Base-by-base conservation (phyloP, 2,113 vertebrate species). In the Macquaria australasica region DNA sequence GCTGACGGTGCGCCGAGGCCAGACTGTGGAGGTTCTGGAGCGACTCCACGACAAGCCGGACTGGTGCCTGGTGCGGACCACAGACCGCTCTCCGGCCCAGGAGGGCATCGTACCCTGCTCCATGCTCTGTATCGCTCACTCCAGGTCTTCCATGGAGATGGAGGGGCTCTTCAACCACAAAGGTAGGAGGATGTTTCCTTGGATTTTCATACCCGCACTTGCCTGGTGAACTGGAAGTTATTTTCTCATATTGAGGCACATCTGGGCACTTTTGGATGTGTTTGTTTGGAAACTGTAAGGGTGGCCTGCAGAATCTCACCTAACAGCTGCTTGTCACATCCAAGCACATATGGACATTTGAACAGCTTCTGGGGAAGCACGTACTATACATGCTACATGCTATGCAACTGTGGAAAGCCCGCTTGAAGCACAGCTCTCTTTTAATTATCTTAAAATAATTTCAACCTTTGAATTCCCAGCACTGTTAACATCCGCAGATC, bases 161-260 rank as follows among this genome's bases (percentile, higher is more conserved):
- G 98, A 99, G 84, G 98, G 98, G 53, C 97, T 99, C 90, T 99
- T 98, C 91, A 99, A 99, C 94, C 97, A 99, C 94, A 98, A 98
- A 98, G 98, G 98, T 99, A 97, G 91, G 96, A 79, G 23, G 14
- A 62, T 48, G 14, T 82, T 67, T 79, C 3, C 28, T 63, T 68
- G 0, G 6, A 8, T 80, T 64, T 51, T 68, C 50, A 45, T n/a
- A 16, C 10, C 6, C 4, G 28, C 8, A 41, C 12, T 31, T 5
- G 18, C 23, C 51, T 64, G 37, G 16, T 62, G 9, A 23, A 59
- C 41, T 60, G 1, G n/a, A 62, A 50, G 0, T 20, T 48, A 34
- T 63, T 77, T 77, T 74, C 18, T 62, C 3, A 71, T 28, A 7
- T 1, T 48, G 1, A 87, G 66, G 15, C 43, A 66, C 73, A 77